Conservation (phyloP, 2,797 vertebrate species). For the Pelochelys cantorii region DNA sequence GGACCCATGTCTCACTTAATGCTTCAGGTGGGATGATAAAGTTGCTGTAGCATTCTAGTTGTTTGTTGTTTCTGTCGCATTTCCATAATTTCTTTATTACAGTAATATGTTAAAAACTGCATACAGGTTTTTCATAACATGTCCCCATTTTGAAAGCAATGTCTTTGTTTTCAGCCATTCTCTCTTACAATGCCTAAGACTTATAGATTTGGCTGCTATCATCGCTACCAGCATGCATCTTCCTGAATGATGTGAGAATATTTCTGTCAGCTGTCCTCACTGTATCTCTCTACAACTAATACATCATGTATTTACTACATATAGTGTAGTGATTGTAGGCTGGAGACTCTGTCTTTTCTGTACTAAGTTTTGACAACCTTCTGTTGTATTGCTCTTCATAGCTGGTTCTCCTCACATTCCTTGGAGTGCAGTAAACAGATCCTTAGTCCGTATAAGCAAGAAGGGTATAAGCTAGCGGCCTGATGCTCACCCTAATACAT, state of each 20-base stretch:
- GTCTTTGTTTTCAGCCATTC: neutral
- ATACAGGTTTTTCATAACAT: neutral
- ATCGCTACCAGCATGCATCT: neutral
- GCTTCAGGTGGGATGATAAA: neutral
- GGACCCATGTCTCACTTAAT: neutral
- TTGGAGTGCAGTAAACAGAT: constrained; percentile 25
- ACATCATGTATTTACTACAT: neutral
- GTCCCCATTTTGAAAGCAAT: neutral
- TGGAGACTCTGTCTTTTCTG: neutral
- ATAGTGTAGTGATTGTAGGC: neutral
- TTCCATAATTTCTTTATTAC: neutral
- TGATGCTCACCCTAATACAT: neutral
- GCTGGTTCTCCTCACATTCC: neutral
- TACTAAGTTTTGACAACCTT: neutral
- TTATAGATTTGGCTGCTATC: neutral
- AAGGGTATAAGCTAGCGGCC: neutral
- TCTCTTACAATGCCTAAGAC: neutral
- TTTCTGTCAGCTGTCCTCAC: neutral
- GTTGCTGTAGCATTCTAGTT: neutral
- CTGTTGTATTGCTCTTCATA: neutral
- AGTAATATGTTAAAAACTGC: neutral
- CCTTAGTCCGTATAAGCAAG: constrained; percentile 8
- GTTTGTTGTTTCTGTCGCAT: neutral
- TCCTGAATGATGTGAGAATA: neutral
- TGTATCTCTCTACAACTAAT: neutral